These are phyloP conservation scores for Acronicta alni DNA, from an alignment of 2,888 invertebrate genomes.

Conservation along the genomic window DNA sequence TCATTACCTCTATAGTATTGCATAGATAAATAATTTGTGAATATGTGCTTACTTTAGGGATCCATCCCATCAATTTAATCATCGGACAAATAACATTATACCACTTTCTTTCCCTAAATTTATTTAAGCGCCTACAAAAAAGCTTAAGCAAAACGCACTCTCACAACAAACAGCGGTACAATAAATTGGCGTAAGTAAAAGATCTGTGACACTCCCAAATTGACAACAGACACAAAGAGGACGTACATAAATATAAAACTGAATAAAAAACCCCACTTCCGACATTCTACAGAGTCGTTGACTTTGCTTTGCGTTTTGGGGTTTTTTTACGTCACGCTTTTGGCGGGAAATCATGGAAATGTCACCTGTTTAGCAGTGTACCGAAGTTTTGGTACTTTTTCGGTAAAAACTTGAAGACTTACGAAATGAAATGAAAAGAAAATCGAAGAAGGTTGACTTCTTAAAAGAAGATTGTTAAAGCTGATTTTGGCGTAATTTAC, in stretches of 20 bases:
- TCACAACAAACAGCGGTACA: constrained; percentile 39
- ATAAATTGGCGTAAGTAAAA: constrained; percentile 66
- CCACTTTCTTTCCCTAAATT: background rate
- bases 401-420: no score
- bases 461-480: no score
- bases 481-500: no score
- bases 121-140: constrained; percentile 36
- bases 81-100: no score
- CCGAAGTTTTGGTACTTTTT: constrained; percentile 67
- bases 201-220: constrained; percentile 56
- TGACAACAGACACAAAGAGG: constrained; percentile 72
- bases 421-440: no score
- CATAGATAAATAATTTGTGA: no score
- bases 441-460: no score
- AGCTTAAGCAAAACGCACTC: constrained; percentile 40
- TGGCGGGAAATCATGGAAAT: constrained; percentile 70
- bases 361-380: constrained; percentile 64
- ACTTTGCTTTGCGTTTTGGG: constrained; percentile 61
- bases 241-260: constrained; percentile 65
- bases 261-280: constrained; percentile 69
- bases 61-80: no score
- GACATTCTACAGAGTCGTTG: constrained; percentile 67
- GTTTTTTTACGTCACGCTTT: constrained; percentile 64
- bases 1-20: no score
- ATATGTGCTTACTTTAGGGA: no score